Evolutionary conservation across 2,888 invertebrate species (phyloP), one percentile per base, ranked within the genome.

Genomic region (Taphrorychus bicolor): DNA sequence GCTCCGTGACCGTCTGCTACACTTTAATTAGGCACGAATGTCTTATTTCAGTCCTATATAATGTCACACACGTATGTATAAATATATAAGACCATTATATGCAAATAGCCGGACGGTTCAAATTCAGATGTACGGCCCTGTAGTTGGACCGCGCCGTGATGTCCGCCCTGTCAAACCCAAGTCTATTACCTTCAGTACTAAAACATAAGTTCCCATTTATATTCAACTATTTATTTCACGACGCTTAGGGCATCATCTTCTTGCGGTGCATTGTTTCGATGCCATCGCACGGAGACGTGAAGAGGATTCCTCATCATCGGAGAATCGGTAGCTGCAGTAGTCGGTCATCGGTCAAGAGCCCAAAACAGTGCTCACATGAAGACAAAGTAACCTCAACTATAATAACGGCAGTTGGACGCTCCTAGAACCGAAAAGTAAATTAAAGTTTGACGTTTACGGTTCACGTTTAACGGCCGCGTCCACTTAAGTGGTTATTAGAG

Each of bases 21-120:
- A 74, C 71, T 74, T 76, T 74, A 76, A 75, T 75, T 75, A 75
- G 74, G 74, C 73, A 73, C 72, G 71, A 74, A 60, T 54, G 70
- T 71, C 73, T 73, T 74, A 66, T 66, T 66, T 66, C 59, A 66
- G 72, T 72, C 64, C 67, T 71, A 77, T n/a, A n/a, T 78, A 76
- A 74, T 73, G 73, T 73, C 70, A 76, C 76, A 72, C 75, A 77
- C 77, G 76, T 77, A 74, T 74, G 73, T 75, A 76, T 75, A 76
- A 70, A 73, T 70, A 74, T 79, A 78, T 77, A 79, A 77, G 76
- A 76, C 79, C 78, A 80, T 80, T 80, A 79, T 80, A 80, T 80
- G 80, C 80, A 79, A 80, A 80, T 80, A 76, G 74, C 75, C 75
- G 76, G 73, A 19, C 56, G 75, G 77, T 76, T 77, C 76, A 75